Evolutionary conservation across 2,888 invertebrate genomes (phyloP).

Genomic region (Lobophora halterata): DNA sequence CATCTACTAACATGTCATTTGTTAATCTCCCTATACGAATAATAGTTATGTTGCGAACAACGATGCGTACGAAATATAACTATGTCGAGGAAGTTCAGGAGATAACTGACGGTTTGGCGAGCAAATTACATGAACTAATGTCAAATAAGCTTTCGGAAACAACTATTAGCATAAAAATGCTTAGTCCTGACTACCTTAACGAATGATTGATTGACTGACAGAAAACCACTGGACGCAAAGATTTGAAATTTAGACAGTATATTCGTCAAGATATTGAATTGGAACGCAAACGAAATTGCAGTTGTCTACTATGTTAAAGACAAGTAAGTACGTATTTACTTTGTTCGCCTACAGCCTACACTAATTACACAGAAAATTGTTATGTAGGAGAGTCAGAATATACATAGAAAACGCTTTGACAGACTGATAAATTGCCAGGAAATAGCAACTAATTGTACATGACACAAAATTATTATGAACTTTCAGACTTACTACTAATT

Average conservation of each 20-base stretch:
- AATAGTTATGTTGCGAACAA: not conserved
- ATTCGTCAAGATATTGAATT: too few species aligned
- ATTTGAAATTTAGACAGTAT: too few species aligned
- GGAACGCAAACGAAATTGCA: too few species aligned
- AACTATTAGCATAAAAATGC: too few species aligned
- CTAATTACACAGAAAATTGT: too few species aligned
- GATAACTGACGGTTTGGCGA: not conserved
- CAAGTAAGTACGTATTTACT: too few species aligned
- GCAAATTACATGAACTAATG: not conserved
- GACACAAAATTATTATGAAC: constrained; percentile 2
- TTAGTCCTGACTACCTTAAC: too few species aligned
- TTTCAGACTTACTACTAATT: too few species aligned
- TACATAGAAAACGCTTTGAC: constrained; percentile 8
- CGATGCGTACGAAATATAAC: not conserved
- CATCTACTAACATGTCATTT: constrained; percentile 1
- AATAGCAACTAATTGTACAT: constrained; percentile 1
- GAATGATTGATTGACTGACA: too few species aligned
- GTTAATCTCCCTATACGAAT: constrained; percentile 1
- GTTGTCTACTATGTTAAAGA: too few species aligned
- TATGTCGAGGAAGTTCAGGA: not conserved
- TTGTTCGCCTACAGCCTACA: too few species aligned
- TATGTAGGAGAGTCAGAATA: constrained; percentile 1
- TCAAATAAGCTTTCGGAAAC: not conserved
- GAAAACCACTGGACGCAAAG: too few species aligned
- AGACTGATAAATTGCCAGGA: constrained; percentile 11